Evolutionary conservation across 1,140 invertebrate genomes (phyloP).

Genomic region (Nasonia giraulti): DNA sequence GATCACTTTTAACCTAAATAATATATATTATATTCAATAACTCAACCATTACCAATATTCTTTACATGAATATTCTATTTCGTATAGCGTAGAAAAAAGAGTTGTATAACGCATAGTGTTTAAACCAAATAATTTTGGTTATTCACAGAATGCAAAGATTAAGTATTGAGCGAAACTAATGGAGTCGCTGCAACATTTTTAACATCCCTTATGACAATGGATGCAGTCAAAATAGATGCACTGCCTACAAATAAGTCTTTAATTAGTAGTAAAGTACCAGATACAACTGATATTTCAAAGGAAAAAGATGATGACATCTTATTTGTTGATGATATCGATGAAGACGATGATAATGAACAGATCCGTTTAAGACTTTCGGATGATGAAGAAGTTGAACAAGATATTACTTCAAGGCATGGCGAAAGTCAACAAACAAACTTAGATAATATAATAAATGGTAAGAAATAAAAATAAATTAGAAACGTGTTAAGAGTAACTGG

Average conservation of each 20-base stretch:
- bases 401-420: constrained; percentile 38
- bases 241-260: constrained; percentile 59
- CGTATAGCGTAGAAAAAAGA: neutral
- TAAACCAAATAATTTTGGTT: constrained; percentile 52
- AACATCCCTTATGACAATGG: constrained; percentile 61
- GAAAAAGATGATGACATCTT: constrained; percentile 64
- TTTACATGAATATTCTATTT: neutral
- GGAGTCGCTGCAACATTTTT: constrained; percentile 54
- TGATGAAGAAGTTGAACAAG: constrained; percentile 64
- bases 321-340: constrained; percentile 63
- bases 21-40: neutral
- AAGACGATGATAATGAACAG: constrained; percentile 62
- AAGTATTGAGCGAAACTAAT: constrained; percentile 55
- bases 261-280: constrained; percentile 52
- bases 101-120: constrained; percentile 34
- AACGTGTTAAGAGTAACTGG: neutral
- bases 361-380: constrained; percentile 69
- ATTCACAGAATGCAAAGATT: constrained; percentile 58
- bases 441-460: constrained; percentile 42
- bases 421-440: constrained; percentile 33
- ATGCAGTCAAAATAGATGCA: constrained; percentile 61
- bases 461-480: constrained; percentile 27
- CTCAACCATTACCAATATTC: neutral
- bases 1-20: neutral
- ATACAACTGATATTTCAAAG: constrained; percentile 59